Evolutionary conservation across 2,113 vertebrate genomes (phyloP).

Genomic region (Pseudonaja textilis): DNA sequence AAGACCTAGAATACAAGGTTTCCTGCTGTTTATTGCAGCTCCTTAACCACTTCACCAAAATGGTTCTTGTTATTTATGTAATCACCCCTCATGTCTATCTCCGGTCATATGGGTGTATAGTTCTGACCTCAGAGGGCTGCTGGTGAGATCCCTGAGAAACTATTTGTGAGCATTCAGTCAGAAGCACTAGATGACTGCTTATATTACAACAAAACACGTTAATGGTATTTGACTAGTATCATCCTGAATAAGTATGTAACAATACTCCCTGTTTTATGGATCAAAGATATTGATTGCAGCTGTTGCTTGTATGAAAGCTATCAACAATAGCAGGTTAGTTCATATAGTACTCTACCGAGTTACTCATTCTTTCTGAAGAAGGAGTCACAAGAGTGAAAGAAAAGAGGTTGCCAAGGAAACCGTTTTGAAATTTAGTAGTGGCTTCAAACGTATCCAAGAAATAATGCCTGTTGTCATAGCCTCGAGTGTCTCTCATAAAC

Average conservation of each 20-base stretch:
- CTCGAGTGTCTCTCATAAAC: conserved; percentile 3
- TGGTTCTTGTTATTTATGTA: not conserved
- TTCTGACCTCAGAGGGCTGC: not conserved
- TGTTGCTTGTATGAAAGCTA: not conserved
- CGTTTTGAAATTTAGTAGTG: not conserved
- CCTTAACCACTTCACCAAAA: not conserved
- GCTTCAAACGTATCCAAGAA: conserved; percentile 1
- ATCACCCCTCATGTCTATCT: not conserved
- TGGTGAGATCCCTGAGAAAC: not conserved
- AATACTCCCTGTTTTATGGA: not conserved
- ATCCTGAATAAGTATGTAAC: not conserved
- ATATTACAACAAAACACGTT: not conserved
- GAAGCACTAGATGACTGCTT: not conserved
- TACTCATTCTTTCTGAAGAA: conserved; percentile 8
- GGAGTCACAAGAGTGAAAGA: conserved; percentile 4
- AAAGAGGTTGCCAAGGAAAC: conserved; percentile 30
- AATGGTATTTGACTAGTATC: not conserved
- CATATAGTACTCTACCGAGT: not conserved
- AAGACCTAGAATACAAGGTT: not conserved
- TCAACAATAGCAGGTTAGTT: conserved; percentile 8
- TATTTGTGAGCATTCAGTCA: not conserved
- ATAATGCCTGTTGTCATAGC: not conserved
- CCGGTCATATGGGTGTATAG: not conserved
- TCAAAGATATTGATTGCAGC: not conserved
- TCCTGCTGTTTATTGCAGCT: not conserved